Evolutionary conservation across 2,797 vertebrate genomes (phyloP).

Genomic region (Danio jaintianensis): DNA sequence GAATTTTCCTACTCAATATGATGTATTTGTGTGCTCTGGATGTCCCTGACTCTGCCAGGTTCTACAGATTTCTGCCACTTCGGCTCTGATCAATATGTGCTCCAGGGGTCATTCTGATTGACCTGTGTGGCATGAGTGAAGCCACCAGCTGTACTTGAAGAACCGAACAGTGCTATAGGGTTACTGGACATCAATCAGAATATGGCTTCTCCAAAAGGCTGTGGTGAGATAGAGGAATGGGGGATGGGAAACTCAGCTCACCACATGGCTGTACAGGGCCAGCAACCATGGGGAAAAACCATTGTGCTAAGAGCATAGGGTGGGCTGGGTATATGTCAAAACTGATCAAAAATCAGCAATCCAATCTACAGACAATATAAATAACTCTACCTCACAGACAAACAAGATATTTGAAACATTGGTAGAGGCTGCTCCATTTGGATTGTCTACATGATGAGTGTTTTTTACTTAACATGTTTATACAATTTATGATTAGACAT

Average conservation of each 20-base stretch:
- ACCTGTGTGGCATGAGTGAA: conserved; percentile 76
- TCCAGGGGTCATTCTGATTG: conserved; percentile 74
- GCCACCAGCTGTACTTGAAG: conserved; percentile 79
- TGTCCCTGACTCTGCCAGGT: conserved; percentile 25
- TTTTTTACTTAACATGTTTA: conserved; percentile 48
- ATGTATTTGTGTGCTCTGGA: not conserved
- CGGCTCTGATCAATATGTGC: conserved; percentile 72
- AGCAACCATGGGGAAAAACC: conserved; percentile 11
- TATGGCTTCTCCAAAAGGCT: conserved; percentile 72
- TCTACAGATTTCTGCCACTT: conserved; percentile 61
- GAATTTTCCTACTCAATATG: not conserved
- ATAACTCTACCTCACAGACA: conserved; percentile 1
- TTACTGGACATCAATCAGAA: conserved; percentile 83
- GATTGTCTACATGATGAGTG: conserved; percentile 73
- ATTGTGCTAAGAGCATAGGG: conserved; percentile 2
- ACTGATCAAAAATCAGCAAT: conserved; percentile 41
- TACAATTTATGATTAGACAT: conserved; percentile 60
- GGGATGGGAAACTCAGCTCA: conserved; percentile 43
- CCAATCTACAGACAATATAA: conserved; percentile 2
- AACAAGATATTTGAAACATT: conserved; percentile 45
- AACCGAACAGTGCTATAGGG: conserved; percentile 76
- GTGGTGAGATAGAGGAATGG: conserved; percentile 38
- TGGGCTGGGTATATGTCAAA: conserved; percentile 64
- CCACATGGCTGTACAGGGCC: conserved; percentile 35
- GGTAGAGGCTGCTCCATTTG: conserved; percentile 61